phyloP scores from a whole-genome alignment of 23 tunicate species.

The Aplidium turbinatum region DNA sequence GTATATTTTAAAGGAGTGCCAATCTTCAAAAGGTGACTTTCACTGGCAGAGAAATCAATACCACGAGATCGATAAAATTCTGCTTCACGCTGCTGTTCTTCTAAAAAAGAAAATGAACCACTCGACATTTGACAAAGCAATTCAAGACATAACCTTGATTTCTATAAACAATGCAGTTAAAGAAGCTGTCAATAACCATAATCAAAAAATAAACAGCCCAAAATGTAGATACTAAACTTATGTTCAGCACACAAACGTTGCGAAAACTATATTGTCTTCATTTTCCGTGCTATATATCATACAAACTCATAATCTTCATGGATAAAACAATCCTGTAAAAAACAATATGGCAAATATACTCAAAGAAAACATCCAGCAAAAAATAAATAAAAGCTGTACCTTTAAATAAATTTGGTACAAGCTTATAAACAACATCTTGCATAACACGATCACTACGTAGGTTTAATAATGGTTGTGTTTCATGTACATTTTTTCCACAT shows the following conservation, averaged over 20 bases:
- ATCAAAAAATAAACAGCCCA: too few relatives aligned
- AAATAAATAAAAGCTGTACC: slow-evolving; percentile 8
- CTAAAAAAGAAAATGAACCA: neutral
- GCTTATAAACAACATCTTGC: slow-evolving; percentile 92
- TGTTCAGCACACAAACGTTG: too few relatives aligned
- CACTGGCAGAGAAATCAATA: slow-evolving; percentile 68
- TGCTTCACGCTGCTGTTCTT: slow-evolving; percentile 84
- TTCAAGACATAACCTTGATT: too few relatives aligned
- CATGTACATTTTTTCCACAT: slow-evolving; percentile 80
- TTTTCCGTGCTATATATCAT: too few relatives aligned
- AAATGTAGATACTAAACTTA: too few relatives aligned
- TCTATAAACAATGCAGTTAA: too few relatives aligned
- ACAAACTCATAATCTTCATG: too few relatives aligned
- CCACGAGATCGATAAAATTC: slow-evolving; percentile 77
- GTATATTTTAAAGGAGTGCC: slow-evolving; percentile 87
- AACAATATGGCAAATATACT: neutral
- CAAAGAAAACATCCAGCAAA: neutral
- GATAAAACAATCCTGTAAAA: too few relatives aligned
- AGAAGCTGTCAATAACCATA: too few relatives aligned
- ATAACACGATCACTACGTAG: slow-evolving; percentile 79
- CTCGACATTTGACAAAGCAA: too few relatives aligned
- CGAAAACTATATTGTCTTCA: too few relatives aligned
- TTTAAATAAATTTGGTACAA: slow-evolving; percentile 82
- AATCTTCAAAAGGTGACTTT: slow-evolving; percentile 82
- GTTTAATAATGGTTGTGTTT: slow-evolving; percentile 76